Percentiles rank a stretch among this genome's conserved stretches.
phyloP scores from a whole-genome alignment of 2,888 invertebrate species.

The Odontothrips loti region DNA sequence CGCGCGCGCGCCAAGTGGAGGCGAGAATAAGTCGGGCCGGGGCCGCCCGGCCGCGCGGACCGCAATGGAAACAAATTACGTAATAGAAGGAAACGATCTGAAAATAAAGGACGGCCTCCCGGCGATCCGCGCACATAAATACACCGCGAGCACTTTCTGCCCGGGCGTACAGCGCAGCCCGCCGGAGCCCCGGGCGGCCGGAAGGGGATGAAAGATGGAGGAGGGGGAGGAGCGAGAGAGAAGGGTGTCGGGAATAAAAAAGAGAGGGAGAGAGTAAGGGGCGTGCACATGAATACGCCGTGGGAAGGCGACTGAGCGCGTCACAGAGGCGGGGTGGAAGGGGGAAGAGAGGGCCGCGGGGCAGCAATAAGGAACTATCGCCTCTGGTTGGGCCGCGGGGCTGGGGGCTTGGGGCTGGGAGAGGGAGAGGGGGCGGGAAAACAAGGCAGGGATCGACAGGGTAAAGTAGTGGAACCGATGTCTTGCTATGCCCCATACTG shows the following conservation, averaged over 20 bases:
- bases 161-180: background rate
- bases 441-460: background rate
- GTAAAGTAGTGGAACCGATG: background rate
- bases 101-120: constrained; percentile 3
- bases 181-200: no score
- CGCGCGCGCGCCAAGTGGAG: background rate
- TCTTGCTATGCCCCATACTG: background rate
- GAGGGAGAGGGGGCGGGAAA: background rate
- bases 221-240: background rate
- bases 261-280: background rate
- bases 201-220: background rate
- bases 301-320: background rate
- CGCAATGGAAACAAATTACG: constrained; percentile 18
- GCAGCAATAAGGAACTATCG: background rate
- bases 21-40: background rate
- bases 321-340: background rate
- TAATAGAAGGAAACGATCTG: constrained; percentile 1
- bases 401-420: background rate
- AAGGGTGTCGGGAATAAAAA: background rate
- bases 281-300: background rate
- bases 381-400: background rate
- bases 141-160: background rate
- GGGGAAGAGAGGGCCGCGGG: background rate
- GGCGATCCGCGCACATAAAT: background rate
- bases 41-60: background rate